Evolutionary conservation across 2,113 vertebrate species (phyloP).

Genomic region (Beaufortia kweichowensis): DNA sequence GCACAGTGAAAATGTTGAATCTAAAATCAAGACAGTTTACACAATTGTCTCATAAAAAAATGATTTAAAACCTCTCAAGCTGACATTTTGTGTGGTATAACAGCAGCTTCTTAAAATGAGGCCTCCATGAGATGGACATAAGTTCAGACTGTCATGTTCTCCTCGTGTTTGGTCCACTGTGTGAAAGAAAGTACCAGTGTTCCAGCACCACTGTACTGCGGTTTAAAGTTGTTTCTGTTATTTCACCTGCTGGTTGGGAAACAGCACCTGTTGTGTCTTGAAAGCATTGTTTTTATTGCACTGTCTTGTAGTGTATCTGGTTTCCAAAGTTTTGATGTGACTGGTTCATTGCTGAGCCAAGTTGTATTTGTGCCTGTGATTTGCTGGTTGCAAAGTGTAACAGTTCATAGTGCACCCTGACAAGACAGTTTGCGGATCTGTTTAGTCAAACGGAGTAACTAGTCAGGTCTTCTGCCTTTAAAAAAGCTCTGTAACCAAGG

Average conservation of each 20-base stretch:
- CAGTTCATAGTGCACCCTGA: conserved; percentile 36
- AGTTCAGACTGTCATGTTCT: neutral
- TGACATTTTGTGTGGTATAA: neutral
- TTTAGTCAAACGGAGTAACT: conserved; percentile 13
- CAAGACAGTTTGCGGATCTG: conserved; percentile 21
- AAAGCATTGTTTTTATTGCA: neutral
- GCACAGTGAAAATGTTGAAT: neutral
- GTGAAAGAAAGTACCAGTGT: conserved; percentile 15
- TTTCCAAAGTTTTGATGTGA: neutral
- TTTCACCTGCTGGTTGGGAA: conserved; percentile 7
- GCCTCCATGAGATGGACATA: neutral
- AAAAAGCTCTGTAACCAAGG: conserved; percentile 20
- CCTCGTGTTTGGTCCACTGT: conserved; percentile 34
- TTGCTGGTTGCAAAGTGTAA: conserved; percentile 42
- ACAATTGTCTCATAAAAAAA: neutral
- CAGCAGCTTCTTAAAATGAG: neutral
- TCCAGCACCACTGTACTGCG: neutral
- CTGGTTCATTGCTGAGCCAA: conserved; percentile 23
- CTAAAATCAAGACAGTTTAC: neutral
- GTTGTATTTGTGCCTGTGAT: conserved; percentile 9
- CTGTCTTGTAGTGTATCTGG: neutral
- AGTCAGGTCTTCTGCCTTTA: neutral
- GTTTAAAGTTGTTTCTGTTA: neutral
- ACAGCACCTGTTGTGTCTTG: conserved; percentile 16
- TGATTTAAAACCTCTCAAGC: neutral